phyloP scores from a whole-genome alignment of 2,797 vertebrate species.

The Coluber constrictor region DNA sequence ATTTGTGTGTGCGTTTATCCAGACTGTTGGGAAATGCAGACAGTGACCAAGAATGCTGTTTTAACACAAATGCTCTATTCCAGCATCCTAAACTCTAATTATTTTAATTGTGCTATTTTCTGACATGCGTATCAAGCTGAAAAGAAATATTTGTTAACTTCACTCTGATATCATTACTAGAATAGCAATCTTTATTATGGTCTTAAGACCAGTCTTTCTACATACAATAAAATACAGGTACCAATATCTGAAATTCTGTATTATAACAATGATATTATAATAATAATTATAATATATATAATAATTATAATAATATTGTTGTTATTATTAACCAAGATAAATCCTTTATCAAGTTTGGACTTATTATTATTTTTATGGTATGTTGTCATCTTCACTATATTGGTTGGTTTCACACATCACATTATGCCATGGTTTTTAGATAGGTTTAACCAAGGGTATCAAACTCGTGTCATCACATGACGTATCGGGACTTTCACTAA shows the following conservation, averaged over 20 bases:
- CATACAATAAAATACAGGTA: background rate
- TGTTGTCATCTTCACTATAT: background rate
- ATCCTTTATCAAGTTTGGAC: background rate
- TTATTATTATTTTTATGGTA: background rate
- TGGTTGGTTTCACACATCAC: background rate
- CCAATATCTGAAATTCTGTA: background rate
- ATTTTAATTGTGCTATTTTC: background rate
- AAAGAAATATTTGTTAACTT: background rate
- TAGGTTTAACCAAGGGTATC: background rate
- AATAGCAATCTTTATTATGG: background rate
- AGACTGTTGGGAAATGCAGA: background rate
- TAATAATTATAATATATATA: background rate
- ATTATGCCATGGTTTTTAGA: background rate
- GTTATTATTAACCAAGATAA: background rate
- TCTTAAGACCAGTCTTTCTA: background rate
- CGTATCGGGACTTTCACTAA: accelerated
- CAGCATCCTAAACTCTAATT: background rate
- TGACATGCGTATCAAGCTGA: background rate
- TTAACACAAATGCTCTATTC: background rate
- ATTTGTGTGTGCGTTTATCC: background rate
- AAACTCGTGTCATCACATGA: too few species aligned
- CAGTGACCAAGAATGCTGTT: background rate
- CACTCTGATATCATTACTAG: background rate
- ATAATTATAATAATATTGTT: background rate
- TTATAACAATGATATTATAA: background rate